Percentiles rank a stretch among this genome's conserved stretches.
These are phyloP conservation scores for Chaetoderma sp. DNA, from an alignment of 2,888 invertebrate species.

Conservation along the genomic window DNA sequence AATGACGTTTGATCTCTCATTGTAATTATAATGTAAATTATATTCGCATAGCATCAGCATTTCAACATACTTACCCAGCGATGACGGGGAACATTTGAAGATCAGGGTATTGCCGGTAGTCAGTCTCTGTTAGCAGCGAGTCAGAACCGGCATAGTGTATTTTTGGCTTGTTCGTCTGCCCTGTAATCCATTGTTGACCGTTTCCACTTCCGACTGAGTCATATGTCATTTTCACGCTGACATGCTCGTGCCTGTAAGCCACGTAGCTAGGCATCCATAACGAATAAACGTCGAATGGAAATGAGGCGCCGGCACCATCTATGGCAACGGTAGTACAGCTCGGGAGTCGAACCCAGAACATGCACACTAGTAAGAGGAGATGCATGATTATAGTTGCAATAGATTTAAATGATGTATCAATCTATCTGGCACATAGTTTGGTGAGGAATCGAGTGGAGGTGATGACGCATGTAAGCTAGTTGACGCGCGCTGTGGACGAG, in stretches of 20 bases:
- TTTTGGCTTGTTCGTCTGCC: slow-evolving; percentile 22
- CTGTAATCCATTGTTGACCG: slow-evolving; percentile 43
- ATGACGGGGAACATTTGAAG: slow-evolving; percentile 52
- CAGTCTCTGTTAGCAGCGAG: slow-evolving; percentile 36
- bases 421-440: too few relatives aligned
- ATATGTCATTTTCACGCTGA: slow-evolving; percentile 45
- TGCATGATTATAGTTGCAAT: too few relatives aligned
- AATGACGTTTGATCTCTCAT: too few relatives aligned
- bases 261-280: slow-evolving; percentile 30
- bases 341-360: too few relatives aligned
- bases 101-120: slow-evolving; percentile 36
- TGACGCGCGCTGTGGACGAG: too few relatives aligned
- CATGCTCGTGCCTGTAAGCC: slow-evolving; percentile 25
- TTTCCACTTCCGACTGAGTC: slow-evolving; percentile 46
- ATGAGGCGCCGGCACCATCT: slow-evolving; percentile 24
- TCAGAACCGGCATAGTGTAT: slow-evolving; percentile 52
- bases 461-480: too few relatives aligned
- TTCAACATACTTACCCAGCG: slow-evolving; percentile 54
- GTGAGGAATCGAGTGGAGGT: too few relatives aligned
- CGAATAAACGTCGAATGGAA: slow-evolving; percentile 29
- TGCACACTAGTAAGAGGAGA: too few relatives aligned
- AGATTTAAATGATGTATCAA: too few relatives aligned
- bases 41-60: too few relatives aligned
- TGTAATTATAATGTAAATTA: too few relatives aligned
- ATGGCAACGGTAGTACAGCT: background rate